Evolutionary conservation across 2,797 vertebrate species (phyloP), one percentile per base, ranked within the genome.

Genomic region (Manis crassicaudata): DNA sequence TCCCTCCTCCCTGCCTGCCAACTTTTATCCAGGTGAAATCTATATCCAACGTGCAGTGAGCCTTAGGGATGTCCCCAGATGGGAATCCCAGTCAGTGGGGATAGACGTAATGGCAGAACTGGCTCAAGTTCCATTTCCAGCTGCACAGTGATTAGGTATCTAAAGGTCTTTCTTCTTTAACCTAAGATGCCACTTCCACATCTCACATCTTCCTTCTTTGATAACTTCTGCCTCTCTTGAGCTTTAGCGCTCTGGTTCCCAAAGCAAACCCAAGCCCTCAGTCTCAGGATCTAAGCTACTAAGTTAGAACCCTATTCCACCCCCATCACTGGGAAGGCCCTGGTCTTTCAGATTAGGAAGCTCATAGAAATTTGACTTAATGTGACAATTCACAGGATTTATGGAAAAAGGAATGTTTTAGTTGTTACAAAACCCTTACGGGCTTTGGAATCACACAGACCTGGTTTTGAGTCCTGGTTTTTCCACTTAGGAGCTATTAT

Each of bases 1-100:
- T 65, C 54, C 18, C 23, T 56, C 23, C 11, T 32, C 18, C 52
- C 16, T 72, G 5, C 32, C 27, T 54, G 6, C 4, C 21, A 52
- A 13, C 76, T 86, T 95, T 85, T 63, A 83, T 96, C 27, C 60
- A 40, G 46, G 80, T 93, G 60, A 70, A 62, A 70, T 91, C 65
- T 89, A 60, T 46, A 46, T 46, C 46, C 12, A 11, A 46, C 2
- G 43, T 76, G 54, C 80, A 62, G 8, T 75, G 65, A 94, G 1
- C 58, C 29, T 58, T 13, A 63, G 77, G 27, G 80, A 72, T 16
- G 87, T n/a, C 17, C 13, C 88, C 50, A 54, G 84, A 46, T 2
- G 75, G 50, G 54, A 58, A 37, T 4, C 7, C 56, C 18, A 68
- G 79, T 75, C 54, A 2, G 4, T 65, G 35, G 2, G 13, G 13